phyloP scores from a whole-genome alignment of 1,140 invertebrate genomes.

The Metaphire vulgaris region DNA sequence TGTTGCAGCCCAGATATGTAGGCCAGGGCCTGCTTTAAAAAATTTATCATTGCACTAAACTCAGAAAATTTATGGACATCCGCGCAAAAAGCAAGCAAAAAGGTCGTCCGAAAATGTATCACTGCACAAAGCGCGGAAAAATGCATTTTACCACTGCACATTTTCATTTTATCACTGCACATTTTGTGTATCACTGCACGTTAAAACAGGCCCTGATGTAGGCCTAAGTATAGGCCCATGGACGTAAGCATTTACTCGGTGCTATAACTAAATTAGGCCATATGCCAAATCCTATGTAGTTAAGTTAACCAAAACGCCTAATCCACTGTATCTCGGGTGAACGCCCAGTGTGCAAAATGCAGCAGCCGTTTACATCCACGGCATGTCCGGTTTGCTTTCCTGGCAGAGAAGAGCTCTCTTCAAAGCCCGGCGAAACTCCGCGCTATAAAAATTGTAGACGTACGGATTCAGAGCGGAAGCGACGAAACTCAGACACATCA shows the following conservation, averaged over 20 bases:
- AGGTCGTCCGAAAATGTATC: too few species aligned
- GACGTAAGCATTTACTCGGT: neutral
- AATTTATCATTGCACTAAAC: too few species aligned
- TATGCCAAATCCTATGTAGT: neutral
- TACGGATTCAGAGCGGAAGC: conserved; percentile 22
- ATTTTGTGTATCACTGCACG: neutral
- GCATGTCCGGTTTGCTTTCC: neutral
- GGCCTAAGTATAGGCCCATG: neutral
- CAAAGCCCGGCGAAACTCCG: conserved; percentile 18
- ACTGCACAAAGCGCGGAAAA: too few species aligned
- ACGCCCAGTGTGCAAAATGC: too few species aligned
- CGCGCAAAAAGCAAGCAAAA: too few species aligned
- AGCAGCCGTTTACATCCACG: neutral
- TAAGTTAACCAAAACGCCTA: neutral
- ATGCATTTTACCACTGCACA: too few species aligned
- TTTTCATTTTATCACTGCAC: too few species aligned
- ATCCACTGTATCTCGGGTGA: neutral
- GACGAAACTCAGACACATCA: neutral
- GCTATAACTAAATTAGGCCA: neutral
- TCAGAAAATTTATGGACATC: too few species aligned
- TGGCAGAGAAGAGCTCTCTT: neutral
- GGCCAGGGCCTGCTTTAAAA: too few species aligned
- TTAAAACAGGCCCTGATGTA: neutral
- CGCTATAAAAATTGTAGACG: conserved; percentile 26
- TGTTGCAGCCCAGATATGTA: too few species aligned